phyloP scores from a whole-genome alignment of 2,888 invertebrate species.

The Pachymerium ferrugineum region DNA sequence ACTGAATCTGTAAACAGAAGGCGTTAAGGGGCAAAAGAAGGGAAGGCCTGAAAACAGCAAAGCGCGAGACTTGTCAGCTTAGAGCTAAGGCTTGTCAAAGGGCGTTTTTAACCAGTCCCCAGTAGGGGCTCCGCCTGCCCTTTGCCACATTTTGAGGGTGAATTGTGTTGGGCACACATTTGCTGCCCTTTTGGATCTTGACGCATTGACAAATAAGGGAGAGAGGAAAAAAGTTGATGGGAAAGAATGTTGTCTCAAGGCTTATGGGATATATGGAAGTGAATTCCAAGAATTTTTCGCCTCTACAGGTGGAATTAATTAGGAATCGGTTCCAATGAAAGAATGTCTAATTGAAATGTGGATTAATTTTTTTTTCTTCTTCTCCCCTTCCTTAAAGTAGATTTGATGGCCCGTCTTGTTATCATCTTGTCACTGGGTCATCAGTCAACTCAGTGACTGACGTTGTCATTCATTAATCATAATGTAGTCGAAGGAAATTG shows the following conservation, averaged over 20 bases:
- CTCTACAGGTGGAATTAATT: neutral
- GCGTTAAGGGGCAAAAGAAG: conserved; percentile 7
- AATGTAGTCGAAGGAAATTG: neutral
- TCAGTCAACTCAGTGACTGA: conserved; percentile 2
- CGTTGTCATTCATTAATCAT: conserved; percentile 10
- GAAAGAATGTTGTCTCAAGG: conserved; percentile 3
- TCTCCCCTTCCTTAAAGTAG: neutral
- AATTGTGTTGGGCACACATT: conserved; percentile 18
- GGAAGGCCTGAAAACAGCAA: neutral
- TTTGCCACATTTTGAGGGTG: conserved; percentile 17
- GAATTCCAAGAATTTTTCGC: neutral
- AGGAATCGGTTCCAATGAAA: neutral
- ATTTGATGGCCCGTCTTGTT: neutral
- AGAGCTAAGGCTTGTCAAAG: conserved; percentile 14
- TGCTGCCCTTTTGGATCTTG: conserved; percentile 2
- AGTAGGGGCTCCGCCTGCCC: conserved; percentile 15
- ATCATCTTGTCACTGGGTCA: neutral
- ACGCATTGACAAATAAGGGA: conserved; percentile 1
- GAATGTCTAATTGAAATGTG: neutral
- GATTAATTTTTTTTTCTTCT: neutral
- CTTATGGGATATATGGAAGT: neutral
- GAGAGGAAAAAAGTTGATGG: conserved; percentile 7
- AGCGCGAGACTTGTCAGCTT: conserved; percentile 13
- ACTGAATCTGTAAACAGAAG: conserved; percentile 19
- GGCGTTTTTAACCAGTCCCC: conserved; percentile 12